Evolutionary conservation across 2,888 invertebrate species (phyloP).

Genomic region (Entomobrya proxima): DNA sequence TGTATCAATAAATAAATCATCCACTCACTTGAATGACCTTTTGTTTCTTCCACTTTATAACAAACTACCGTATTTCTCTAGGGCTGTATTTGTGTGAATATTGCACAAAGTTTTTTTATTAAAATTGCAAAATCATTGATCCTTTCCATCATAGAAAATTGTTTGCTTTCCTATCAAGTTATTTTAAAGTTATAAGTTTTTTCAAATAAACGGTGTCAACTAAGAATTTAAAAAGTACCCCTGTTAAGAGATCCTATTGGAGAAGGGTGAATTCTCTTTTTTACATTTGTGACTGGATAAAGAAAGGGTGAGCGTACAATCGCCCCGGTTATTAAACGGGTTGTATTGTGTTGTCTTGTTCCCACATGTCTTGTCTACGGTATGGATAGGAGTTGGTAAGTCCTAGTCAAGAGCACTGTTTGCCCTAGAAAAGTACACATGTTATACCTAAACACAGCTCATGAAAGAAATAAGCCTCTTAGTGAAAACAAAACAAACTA

Average conservation of each 20-base stretch:
- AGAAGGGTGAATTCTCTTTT: not conserved
- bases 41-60: slow-evolving; percentile 23
- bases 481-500: slow-evolving; percentile 13
- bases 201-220: slow-evolving; percentile 21
- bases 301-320: slow-evolving; percentile 65
- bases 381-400: slow-evolving; percentile 74
- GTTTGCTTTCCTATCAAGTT: not conserved
- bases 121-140: not conserved
- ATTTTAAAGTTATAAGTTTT: too few species aligned
- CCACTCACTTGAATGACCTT: slow-evolving; percentile 5
- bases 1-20: not conserved
- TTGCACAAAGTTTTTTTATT: not conserved
- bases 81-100: slow-evolving; percentile 29
- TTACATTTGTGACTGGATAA: not conserved
- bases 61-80: slow-evolving; percentile 49
- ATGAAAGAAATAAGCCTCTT: slow-evolving; percentile 7
- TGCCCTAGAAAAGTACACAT: slow-evolving; percentile 69
- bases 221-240: not conserved
- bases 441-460: not conserved
- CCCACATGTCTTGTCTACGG: slow-evolving; percentile 73
- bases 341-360: slow-evolving; percentile 73
- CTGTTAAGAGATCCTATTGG: not conserved
- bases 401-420: slow-evolving; percentile 68
- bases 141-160: not conserved
- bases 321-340: slow-evolving; percentile 69